These are phyloP conservation scores for Nixonia krombeini DNA, from an alignment of 1,140 invertebrate species.

Conservation along the genomic window DNA sequence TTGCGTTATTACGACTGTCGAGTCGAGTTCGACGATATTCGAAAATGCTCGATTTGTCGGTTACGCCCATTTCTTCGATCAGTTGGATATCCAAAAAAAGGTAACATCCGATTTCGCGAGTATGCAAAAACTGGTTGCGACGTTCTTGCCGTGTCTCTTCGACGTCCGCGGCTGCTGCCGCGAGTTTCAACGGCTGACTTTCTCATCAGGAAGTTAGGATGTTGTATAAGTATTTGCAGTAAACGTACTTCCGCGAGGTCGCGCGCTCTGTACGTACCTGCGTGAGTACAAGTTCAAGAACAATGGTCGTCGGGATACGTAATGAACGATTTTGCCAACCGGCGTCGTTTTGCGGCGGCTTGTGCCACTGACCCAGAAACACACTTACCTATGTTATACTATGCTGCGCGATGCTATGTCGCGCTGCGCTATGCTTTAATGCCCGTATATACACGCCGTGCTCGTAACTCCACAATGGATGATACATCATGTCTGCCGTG, in stretches of 20 bases:
- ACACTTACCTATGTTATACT: conserved; percentile 70
- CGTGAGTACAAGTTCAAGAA: conserved; percentile 68
- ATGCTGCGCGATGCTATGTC: conserved; percentile 46
- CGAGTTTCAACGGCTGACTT: conserved; percentile 47
- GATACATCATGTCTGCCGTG: conserved; percentile 29
- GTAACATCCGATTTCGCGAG: too few relatives aligned
- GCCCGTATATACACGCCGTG: conserved; percentile 44
- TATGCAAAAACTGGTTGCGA: too few relatives aligned
- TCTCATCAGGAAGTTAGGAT: conserved; percentile 43
- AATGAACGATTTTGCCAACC: conserved; percentile 62
- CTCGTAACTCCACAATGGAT: conserved; percentile 30
- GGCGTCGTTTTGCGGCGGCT: conserved; percentile 41
- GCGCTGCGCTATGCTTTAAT: conserved; percentile 49
- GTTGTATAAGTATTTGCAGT: conserved; percentile 24
- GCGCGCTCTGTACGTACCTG: conserved; percentile 30
- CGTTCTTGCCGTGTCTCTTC: too few relatives aligned
- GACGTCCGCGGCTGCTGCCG: too few relatives aligned
- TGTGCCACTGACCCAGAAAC: conserved; percentile 70
- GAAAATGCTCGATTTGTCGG: too few relatives aligned
- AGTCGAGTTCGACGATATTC: too few relatives aligned
- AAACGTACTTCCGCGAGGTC: conserved; percentile 36
- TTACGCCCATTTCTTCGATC: too few relatives aligned
- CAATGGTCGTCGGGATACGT: conserved; percentile 64
- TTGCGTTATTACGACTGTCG: conserved; percentile 23
- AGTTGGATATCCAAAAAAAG: too few relatives aligned